Evolutionary conservation across 2,888 invertebrate genomes (phyloP).

Genomic region (Arctia plantaginis): DNA sequence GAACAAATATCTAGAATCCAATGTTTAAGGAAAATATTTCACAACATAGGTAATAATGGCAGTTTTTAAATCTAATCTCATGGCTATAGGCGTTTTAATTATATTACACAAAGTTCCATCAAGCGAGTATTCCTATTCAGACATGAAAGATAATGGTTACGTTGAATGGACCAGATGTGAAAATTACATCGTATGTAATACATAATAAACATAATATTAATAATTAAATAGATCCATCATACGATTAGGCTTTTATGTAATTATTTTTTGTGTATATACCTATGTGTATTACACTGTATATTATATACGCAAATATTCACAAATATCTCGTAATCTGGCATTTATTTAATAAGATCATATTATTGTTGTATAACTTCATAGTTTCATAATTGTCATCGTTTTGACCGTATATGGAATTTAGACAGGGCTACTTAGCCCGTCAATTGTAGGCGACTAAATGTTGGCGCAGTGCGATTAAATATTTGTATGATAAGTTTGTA

Average conservation of each 20-base stretch:
- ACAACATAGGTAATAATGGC: slow-evolving; percentile 21
- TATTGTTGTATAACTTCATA: slow-evolving; percentile 51
- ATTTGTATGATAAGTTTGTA: slow-evolving; percentile 53
- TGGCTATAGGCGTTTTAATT: slow-evolving; percentile 32
- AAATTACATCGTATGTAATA: slow-evolving; percentile 50
- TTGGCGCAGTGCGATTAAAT: slow-evolving; percentile 35
- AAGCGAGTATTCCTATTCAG: slow-evolving; percentile 35
- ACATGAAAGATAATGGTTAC: slow-evolving; percentile 43
- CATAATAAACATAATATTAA: slow-evolving; percentile 34
- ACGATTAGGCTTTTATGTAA: slow-evolving; percentile 60
- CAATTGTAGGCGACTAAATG: slow-evolving; percentile 21
- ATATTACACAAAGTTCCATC: slow-evolving; percentile 44
- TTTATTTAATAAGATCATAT: slow-evolving; percentile 64
- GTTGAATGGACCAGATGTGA: slow-evolving; percentile 51
- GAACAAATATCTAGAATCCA: slow-evolving; percentile 35
- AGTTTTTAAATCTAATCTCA: slow-evolving; percentile 37
- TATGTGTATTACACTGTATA: slow-evolving; percentile 52
- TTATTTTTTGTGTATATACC: slow-evolving; percentile 60
- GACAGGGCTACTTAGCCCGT: slow-evolving; percentile 26
- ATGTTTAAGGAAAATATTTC: slow-evolving; percentile 4
- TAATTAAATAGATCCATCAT: slow-evolving; percentile 56
- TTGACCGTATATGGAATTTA: slow-evolving; percentile 38
- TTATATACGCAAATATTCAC: slow-evolving; percentile 55
- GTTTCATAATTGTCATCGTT: slow-evolving; percentile 45
- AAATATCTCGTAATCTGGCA: slow-evolving; percentile 62